Evolutionary conservation across 1,140 invertebrate genomes (phyloP), one percentile per base, ranked within the genome.

Genomic region (Drosophila nasuta): DNA sequence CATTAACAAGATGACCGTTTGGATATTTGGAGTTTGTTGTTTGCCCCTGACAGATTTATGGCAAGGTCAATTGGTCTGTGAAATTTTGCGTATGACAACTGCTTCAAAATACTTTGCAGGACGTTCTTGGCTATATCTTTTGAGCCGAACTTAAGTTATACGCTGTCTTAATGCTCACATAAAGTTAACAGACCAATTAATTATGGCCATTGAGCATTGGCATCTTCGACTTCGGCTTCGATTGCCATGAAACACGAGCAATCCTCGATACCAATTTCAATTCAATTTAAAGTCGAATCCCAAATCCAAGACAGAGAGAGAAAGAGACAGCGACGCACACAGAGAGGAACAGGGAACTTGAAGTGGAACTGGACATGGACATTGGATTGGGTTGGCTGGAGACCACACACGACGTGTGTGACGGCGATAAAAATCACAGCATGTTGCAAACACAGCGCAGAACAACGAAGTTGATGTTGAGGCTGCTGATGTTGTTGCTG

Each of bases 381-480:
- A 52, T n/a, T 63, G 65, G 51, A 30, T 46, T 59, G 33, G 25
- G 63, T 11, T 20, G 57, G 20, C 3, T 25, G 20, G 20, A 15
- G 43, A 88, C 85, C 85, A 88, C 85, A 88, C 85, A 76, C 77
- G 54, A 75, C 77, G 85, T 89, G 70, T 89, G 83, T 89, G 83
- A 89, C 85, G 85, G 85, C 85, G 85, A 89, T 88, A 88, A 88
- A 88, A 88, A 88, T 88, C 85, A 88, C 85, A 88, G 85, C 85
- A 89, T 88, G 83, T 83, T 88, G 83, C 83, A 88, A 88, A 83
- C 83, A 83, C 83, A 88, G 83, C 79, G 68, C 54, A 71, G 69
- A 66, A 38, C 49, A 49, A 38, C 62, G 11, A 59, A 17, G 49
- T 13, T 17, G 69, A 41, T 58, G 70, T 41, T 63, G 30, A 7